Conservation (phyloP, 2,888 invertebrate species). For the Drosophila eohydei region DNA sequence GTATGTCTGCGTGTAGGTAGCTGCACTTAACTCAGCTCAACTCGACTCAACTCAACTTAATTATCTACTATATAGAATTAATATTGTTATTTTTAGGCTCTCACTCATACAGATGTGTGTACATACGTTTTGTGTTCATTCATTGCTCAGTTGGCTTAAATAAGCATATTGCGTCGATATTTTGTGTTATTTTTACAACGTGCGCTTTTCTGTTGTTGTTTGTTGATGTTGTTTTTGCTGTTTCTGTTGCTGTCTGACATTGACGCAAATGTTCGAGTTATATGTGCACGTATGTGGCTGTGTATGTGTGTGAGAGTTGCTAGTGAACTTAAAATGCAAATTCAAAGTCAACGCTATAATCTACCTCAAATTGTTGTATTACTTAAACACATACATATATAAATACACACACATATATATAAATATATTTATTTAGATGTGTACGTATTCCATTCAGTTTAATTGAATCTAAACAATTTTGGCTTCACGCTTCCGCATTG, state of each 20-base stretch:
- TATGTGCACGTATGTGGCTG: background rate
- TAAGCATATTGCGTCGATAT: conserved; percentile 53
- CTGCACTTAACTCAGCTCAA: conserved; percentile 23
- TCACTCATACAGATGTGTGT: conserved; percentile 3
- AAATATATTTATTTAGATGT: background rate
- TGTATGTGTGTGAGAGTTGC: conserved; percentile 21
- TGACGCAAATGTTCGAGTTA: conserved; percentile 63
- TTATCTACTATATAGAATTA: conserved; percentile 47
- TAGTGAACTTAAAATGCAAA: conserved; percentile 63
- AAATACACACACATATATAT: background rate
- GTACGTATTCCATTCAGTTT: conserved; percentile 30
- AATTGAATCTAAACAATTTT: conserved; percentile 28
- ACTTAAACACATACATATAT: conserved; percentile 10
- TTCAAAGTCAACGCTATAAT: conserved; percentile 58
- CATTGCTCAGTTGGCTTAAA: conserved; percentile 62
- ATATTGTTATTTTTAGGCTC: conserved; percentile 57
- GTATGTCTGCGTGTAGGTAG: conserved; percentile 23
- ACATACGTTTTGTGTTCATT: conserved; percentile 21
- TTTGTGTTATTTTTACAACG: conserved; percentile 76
- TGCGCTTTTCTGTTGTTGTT: conserved; percentile 44
- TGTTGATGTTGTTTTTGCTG: conserved; percentile 11
- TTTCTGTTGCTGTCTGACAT: conserved; percentile 60
- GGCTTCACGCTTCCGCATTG: conserved; percentile 41
- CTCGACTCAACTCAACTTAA: conserved; percentile 38
- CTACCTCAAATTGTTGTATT: conserved; percentile 27